A percentile compares a stretch with the other conserved stretches of the same genome.
phyloP scores from a whole-genome alignment of 1,140 invertebrate genomes.

The Hesperophylax magnus region DNA sequence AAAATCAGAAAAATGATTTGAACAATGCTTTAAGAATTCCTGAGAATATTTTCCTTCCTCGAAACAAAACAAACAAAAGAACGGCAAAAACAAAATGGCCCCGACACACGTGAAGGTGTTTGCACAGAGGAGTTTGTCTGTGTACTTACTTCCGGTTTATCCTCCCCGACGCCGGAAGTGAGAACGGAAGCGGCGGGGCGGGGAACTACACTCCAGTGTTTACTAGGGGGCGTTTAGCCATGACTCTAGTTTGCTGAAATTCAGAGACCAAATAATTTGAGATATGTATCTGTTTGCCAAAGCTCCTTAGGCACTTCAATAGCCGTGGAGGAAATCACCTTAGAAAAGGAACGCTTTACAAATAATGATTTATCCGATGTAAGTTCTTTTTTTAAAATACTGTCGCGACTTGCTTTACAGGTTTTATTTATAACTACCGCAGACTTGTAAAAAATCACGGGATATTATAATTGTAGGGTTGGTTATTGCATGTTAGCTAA shows the following conservation, averaged over 20 bases:
- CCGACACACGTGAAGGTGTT: slow-evolving; percentile 26
- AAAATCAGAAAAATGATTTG: neutral
- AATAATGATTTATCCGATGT: no score
- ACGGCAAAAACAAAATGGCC: slow-evolving; percentile 29
- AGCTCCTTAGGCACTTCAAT: neutral
- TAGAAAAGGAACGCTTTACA: no score
- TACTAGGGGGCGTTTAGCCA: slow-evolving; percentile 22
- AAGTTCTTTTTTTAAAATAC: no score
- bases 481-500: no score
- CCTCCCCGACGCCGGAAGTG: slow-evolving; percentile 43
- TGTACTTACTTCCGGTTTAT: slow-evolving; percentile 47
- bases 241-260: slow-evolving; percentile 14
- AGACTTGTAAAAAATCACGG: no score
- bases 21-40: neutral
- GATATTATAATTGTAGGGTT: no score
- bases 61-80: slow-evolving; percentile 5
- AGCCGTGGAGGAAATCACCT: no score
- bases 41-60: neutral
- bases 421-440: no score
- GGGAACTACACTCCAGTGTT: slow-evolving; percentile 30
- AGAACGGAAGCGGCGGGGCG: slow-evolving; percentile 26
- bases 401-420: no score
- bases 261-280: neutral
- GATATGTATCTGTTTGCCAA: neutral
- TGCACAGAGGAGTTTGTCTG: slow-evolving; percentile 37